phyloP scores from a whole-genome alignment of 2,113 vertebrate genomes.

The Pyrgilauda ruficollis region DNA sequence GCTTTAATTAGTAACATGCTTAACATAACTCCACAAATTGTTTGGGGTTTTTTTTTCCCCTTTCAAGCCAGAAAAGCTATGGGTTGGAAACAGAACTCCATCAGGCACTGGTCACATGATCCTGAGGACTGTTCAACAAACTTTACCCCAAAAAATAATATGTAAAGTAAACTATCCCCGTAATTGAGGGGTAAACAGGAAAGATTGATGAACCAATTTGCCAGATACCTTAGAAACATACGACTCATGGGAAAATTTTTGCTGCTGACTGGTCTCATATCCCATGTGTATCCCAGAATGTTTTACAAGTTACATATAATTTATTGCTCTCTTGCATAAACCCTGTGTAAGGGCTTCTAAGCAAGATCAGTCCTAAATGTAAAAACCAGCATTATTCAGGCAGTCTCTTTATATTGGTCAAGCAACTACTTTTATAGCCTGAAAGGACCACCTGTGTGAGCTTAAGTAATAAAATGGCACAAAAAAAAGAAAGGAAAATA shows the following conservation, averaged over 20 bases:
- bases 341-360: neutral
- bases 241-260: neutral
- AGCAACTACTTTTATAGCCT: neutral
- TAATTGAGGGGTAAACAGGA: constrained; percentile 19
- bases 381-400: neutral
- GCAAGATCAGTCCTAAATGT: constrained; percentile 7
- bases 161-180: neutral
- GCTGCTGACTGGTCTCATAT: neutral
- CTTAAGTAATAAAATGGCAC: neutral
- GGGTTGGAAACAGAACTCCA: neutral
- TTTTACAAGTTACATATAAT: constrained; percentile 47
- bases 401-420: neutral
- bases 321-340: constrained; percentile 18
- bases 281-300: neutral
- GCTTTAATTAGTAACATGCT: neutral
- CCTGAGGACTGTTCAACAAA: neutral
- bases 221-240: constrained; percentile 18
- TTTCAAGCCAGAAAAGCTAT: neutral
- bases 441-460: constrained; percentile 30
- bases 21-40: neutral
- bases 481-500: neutral
- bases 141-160: neutral
- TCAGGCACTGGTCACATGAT: neutral
- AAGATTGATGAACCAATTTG: constrained; percentile 35
- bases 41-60: neutral